A percentile compares a stretch with the other conserved stretches of the same genome.
Conservation (phyloP, 2,113 vertebrate genomes). For the Ailuropoda melanoleuca region DNA sequence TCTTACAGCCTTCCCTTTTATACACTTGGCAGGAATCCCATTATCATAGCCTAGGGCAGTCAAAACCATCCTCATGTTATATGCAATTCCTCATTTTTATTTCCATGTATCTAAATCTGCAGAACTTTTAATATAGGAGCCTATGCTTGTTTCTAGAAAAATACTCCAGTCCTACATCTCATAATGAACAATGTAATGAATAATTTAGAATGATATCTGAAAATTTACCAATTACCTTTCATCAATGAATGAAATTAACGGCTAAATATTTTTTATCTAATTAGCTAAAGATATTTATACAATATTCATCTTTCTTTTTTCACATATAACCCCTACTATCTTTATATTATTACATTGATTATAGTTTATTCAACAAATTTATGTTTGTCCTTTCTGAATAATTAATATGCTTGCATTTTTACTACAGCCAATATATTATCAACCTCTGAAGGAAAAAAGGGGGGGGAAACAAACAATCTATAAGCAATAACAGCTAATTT, state of each 20-base stretch:
- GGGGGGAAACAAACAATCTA: neutral
- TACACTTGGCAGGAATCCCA: conserved; percentile 14
- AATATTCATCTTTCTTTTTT: neutral
- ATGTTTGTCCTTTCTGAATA: neutral
- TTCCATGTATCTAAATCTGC: neutral
- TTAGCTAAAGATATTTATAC: neutral
- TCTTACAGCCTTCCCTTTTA: neutral
- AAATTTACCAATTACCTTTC: neutral
- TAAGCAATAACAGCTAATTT: neutral
- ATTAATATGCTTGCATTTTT: neutral
- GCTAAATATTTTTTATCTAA: neutral
- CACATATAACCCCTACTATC: neutral
- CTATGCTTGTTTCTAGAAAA: neutral
- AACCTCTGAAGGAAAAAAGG: neutral
- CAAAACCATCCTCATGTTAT: neutral
- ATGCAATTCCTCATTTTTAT: neutral
- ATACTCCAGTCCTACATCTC: neutral
- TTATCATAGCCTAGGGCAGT: neutral
- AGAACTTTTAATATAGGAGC: neutral
- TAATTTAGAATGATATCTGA: neutral
- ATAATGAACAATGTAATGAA: neutral
- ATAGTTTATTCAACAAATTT: neutral
- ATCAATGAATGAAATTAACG: neutral
- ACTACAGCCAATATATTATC: neutral
- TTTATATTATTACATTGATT: neutral